phyloP scores from a whole-genome alignment of 1,140 invertebrate species.

The Calycopis cecrops region DNA sequence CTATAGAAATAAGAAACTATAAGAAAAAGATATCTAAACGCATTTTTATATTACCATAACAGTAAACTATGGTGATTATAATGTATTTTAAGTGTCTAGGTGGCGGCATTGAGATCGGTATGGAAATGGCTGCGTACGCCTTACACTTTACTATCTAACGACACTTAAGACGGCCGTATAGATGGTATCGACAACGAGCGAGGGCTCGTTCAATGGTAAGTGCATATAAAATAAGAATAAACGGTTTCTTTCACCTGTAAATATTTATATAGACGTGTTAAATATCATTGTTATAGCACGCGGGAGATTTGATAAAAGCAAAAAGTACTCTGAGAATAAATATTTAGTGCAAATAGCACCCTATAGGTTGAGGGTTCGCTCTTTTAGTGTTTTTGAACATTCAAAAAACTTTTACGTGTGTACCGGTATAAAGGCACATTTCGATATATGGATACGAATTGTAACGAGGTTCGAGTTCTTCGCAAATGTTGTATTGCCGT shows the following conservation, averaged over 20 bases:
- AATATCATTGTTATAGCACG: not conserved
- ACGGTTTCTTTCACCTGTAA: slow-evolving; percentile 8
- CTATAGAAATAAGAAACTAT: too few relatives aligned
- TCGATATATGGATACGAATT: too few relatives aligned
- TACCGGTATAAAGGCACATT: too few relatives aligned
- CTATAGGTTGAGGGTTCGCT: too few relatives aligned
- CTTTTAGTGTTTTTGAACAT: too few relatives aligned
- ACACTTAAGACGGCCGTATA: slow-evolving; percentile 31
- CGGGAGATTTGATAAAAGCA: not conserved
- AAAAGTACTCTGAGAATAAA: not conserved
- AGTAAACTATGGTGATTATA: not conserved
- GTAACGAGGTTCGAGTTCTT: too few relatives aligned
- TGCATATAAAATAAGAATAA: slow-evolving; percentile 3
- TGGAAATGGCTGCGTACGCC: slow-evolving; percentile 31
- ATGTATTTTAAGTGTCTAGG: slow-evolving; percentile 10
- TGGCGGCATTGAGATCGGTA: slow-evolving; percentile 31
- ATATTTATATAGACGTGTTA: not conserved
- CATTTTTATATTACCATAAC: not conserved
- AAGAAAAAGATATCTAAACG: too few relatives aligned
- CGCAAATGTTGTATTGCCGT: too few relatives aligned
- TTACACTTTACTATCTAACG: slow-evolving; percentile 37
- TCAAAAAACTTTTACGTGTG: too few relatives aligned
- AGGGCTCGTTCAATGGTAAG: slow-evolving; percentile 14
- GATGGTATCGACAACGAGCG: slow-evolving; percentile 30
- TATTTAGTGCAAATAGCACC: slow-evolving; percentile 3